These are phyloP conservation scores for Cactoblastis cactorum DNA, from an alignment of 2,888 invertebrate genomes.

Conservation along the genomic window DNA sequence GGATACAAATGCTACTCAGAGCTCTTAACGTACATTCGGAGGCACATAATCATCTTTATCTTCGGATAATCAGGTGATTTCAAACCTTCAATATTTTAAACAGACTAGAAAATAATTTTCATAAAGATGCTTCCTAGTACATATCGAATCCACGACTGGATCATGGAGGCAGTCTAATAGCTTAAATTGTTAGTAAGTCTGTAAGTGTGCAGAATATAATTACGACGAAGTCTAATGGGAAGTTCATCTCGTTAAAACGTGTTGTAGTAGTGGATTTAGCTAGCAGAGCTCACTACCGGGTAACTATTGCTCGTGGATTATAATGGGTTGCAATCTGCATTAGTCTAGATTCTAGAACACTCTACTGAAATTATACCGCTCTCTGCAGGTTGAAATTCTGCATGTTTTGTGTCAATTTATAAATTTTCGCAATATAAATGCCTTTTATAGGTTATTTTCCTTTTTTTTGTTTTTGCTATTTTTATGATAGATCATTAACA, in stretches of 20 bases:
- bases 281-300: not conserved
- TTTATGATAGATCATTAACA: too few species aligned
- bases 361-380: not conserved
- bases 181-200: not conserved
- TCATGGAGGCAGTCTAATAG: too few species aligned
- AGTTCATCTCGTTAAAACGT: not conserved
- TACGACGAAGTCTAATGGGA: slow-evolving; percentile 2
- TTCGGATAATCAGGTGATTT: too few species aligned
- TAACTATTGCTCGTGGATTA: slow-evolving; percentile 1
- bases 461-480: too few species aligned
- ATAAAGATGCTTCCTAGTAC: not conserved
- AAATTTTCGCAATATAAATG: not conserved
- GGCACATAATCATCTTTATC: too few species aligned
- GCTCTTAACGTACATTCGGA: too few species aligned
- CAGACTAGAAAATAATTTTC: too few species aligned
- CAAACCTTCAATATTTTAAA: too few species aligned
- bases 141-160: too few species aligned
- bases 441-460: too few species aligned
- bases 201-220: not conserved
- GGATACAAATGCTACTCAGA: too few species aligned
- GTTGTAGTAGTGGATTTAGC: not conserved
- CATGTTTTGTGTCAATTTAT: not conserved
- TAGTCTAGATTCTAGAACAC: not conserved
- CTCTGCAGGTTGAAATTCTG: not conserved
- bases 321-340: not conserved